Base-by-base conservation (phyloP, 2,113 vertebrate species). In the Ploceus nigricollis region DNA sequence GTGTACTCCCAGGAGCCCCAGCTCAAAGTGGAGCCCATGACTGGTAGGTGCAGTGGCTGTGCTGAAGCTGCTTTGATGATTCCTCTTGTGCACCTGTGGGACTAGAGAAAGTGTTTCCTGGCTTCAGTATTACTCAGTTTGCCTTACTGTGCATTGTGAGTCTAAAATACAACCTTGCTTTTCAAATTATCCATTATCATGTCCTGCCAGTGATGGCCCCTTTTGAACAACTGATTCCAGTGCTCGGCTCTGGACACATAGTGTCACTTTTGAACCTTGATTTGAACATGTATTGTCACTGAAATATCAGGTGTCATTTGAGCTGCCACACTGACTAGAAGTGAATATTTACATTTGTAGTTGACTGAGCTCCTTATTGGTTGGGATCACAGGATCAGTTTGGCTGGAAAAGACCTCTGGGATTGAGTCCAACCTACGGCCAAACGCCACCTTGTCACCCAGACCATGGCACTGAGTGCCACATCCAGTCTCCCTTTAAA, bases 1-100 rank as follows among this genome's bases (percentile, higher is more conserved):
- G 99, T 99, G 28, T 99, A 99, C 87, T 99, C 99, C 73, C 99
- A 99, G 98, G 99, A 99, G 97, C 99, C 99, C 15, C 99, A 99
- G 96, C 98, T 99, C 79, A 99, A 96, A 9, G 99, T 99, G 96
- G 99, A 99, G 93, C 99, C 99, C 1, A 97, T 99, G 94, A 98
- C 98, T 95, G 99, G 99, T 99, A 97, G 92, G 98, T 93, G 13
- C 56, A 79, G 14, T 25, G 68, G 33, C 35, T 69, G 11, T 40
- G n/a, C 57, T 50, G 17, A 35, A 42, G 28, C 11, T 91, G 24
- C 65, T 66, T 24, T 73, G 18, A 12, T 82, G 42, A 31, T 45
- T 90, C 47, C 44, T 70, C 3, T 83, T 56, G 4, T 58, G 10
- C 21, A 50, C 13, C 82, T 7, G 0, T 86, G 68, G 58, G 39